Evolutionary conservation across 2,888 invertebrate species (phyloP), one percentile per base, ranked within the genome.

Genomic region (Drosophila neutralis): DNA sequence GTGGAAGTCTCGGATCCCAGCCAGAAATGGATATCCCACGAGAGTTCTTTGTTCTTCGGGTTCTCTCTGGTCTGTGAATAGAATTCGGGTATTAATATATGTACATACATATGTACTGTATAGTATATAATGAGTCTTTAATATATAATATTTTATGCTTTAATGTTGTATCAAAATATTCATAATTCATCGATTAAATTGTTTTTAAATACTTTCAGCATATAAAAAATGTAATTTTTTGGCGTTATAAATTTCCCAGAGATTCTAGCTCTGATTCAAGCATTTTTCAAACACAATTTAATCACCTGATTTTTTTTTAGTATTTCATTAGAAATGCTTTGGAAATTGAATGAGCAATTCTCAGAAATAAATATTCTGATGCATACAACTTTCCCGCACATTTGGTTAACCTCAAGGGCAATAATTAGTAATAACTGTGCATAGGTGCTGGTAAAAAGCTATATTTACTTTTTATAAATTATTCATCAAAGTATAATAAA

Each of bases 21-120:
- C 98, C 98, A 98, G 93, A 96, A 98, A 93, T 97, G 97, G 58
- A 97, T 95, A 91, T 98, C 96, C 96, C 97, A 97, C 31, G 94
- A 94, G 15, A 96, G 93, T n/a, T 94, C 94, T 82, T 95, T 95
- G 68, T 94, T 94, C 86, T 95, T 95, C 86, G 95, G 95, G 62
- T 94, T 94, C 60, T 95, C 93, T 90, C 95, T 95, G 1, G 97
- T 97, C 97, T 97, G 92, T 49, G 31, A 70, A 45, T 10, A 21
- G 2, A 35, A 11, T 15, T 0, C 2, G 36, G 4, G 8, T 29
- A 18, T 54, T 11, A 33, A 6, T 24, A 18, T 18, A 15, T 10
- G 10, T n/a, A 15, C 10, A 4, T n/a, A 33, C 10, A 33, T 33
- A 10, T 10, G 4, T n/a, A 2, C 8, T 40, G 1, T 10, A n/a